Evolutionary conservation across 1,140 invertebrate species (phyloP).

Genomic region (Macrotrachela quadricornifera): DNA sequence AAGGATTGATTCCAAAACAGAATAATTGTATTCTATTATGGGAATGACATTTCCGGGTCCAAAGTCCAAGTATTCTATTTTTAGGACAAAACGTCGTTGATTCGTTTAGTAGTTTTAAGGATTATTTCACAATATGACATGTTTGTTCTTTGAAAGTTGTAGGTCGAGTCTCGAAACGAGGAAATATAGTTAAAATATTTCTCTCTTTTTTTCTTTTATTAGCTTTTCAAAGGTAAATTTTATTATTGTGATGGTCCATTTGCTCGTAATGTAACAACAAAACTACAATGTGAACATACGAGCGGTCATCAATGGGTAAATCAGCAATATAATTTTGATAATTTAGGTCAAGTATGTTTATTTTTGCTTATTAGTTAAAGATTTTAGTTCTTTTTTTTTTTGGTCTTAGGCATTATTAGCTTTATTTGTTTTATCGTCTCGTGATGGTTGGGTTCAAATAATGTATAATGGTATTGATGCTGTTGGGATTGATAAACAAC

Average conservation of each 20-base stretch:
- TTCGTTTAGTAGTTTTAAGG: no score
- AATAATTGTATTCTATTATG: no score
- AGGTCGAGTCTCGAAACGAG: no score
- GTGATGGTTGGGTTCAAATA: slow-evolving; percentile 99
- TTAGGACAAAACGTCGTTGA: no score
- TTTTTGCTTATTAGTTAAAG: background rate
- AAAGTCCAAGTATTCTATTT: no score
- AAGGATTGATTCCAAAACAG: no score
- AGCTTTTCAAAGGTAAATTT: slow-evolving; percentile 56
- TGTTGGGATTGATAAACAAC: slow-evolving; percentile 81
- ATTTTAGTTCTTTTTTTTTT: background rate
- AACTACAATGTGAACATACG: slow-evolving; percentile 52
- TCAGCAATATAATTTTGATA: slow-evolving; percentile 96
- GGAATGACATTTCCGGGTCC: no score
- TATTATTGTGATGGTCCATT: slow-evolving; percentile 61
- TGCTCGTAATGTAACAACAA: slow-evolving; percentile 52
- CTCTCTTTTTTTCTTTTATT: no score
- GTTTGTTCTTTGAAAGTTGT: no score
- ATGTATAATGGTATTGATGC: slow-evolving; percentile 99
- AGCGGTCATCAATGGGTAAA: slow-evolving; percentile 69
- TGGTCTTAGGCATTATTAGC: slow-evolving; percentile 62
- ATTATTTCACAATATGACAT: no score
- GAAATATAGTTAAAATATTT: no score
- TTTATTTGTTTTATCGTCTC: slow-evolving; percentile 83
- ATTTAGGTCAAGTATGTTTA: slow-evolving; percentile 59